Evolutionary conservation across 2,888 invertebrate genomes (phyloP).

Genomic region (Lasioglossum figueresi): DNA sequence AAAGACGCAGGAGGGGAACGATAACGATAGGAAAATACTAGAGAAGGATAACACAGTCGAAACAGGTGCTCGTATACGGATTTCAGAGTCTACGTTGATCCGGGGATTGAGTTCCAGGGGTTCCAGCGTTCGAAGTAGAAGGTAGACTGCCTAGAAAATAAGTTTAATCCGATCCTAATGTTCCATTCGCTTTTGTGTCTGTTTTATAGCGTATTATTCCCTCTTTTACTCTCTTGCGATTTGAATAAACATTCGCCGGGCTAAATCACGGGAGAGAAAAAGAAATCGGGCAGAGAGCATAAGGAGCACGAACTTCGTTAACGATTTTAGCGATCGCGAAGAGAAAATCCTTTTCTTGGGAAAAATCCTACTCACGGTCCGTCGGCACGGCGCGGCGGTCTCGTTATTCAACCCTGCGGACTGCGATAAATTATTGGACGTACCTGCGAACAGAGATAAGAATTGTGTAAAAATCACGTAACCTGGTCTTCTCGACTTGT

Average conservation of each 20-base stretch:
- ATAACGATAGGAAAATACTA: neutral
- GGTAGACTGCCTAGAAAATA: constrained; percentile 49
- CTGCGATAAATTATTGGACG: constrained; percentile 21
- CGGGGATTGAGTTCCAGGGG: neutral
- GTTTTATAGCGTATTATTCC: neutral
- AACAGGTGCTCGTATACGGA: constrained; percentile 35
- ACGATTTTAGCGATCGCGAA: constrained; percentile 9
- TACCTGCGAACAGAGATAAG: constrained; percentile 40
- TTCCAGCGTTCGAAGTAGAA: neutral
- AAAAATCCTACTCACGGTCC: constrained; percentile 28
- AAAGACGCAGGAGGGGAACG: neutral
- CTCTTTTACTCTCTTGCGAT: constrained; percentile 4
- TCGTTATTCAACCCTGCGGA: neutral
- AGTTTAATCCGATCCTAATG: constrained; percentile 46
- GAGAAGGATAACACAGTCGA: neutral
- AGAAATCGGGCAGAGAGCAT: neutral
- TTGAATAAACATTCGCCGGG: constrained; percentile 36
- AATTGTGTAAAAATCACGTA: constrained; percentile 7
- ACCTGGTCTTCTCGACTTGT: neutral
- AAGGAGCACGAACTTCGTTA: constrained; percentile 6
- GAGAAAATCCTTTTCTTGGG: neutral
- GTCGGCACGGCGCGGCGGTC: neutral
- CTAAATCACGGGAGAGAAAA: neutral
- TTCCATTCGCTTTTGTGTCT: neutral
- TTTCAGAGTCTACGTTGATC: constrained; percentile 48